Evolutionary conservation across 2,888 invertebrate genomes (phyloP), one percentile per base, ranked within the genome.

Genomic region (Eupithecia pulchellata): DNA sequence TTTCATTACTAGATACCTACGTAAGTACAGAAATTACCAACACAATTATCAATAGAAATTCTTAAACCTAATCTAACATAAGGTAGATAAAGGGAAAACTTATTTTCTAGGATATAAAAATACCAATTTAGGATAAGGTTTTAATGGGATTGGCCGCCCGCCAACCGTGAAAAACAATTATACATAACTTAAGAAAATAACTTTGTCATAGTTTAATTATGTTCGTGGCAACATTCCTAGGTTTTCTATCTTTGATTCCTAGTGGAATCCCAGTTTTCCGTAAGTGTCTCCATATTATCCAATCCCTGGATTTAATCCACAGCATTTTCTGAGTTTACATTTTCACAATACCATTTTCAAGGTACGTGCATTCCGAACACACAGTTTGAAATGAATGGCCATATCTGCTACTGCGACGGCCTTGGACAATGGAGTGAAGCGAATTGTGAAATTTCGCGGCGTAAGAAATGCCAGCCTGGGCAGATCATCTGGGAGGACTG

Each of bases 291-390:
- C 63, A 42, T 32, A n/a, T 61, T 20, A n/a, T 34, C 4, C 34
- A 32, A 20, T 62, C 34, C 34, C 27, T 47, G 32, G 20, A 25
- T 9, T 60, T 2, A 11, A 32, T n/a, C 58, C 32, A 17, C n/a
- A 3, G 4, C 29, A 27, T 14, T 17, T 64, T 11, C 17, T 30
- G 39, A 30, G 30, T 60, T 47, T 20, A 34, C 30, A 29, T 27
- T 36, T 66, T 76, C 66, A 30, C 32, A 60, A 58, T 70, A 66
- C 61, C 62, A 65, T 70, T 69, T 60, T 66, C n/a, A 73, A 92
- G 91, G 82, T 75, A 78, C 86, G 80, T 93, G 93, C 77, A 81
- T 88, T n/a, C 92, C 93, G 17, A 88, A 91, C 76, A 83, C 89
- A 20, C 85, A 88, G 68, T 88, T 91, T 74, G 73, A 85, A 73